Base-by-base conservation (phyloP, 2,113 vertebrate genomes). In the Reinhardtius hippoglossoides region DNA sequence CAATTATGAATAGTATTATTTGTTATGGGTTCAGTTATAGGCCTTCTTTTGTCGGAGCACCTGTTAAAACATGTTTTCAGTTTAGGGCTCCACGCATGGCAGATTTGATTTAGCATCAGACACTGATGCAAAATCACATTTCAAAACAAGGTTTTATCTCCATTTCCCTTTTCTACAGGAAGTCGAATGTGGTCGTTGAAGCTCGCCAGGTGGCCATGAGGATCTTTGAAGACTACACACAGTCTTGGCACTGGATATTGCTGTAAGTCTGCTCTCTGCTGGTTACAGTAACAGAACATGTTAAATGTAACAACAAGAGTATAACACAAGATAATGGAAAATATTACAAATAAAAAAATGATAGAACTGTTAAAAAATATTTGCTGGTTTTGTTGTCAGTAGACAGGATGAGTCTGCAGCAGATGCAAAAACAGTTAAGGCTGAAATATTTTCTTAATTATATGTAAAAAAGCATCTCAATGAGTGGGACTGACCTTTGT, bases 161-260 rank as follows among this genome's bases (percentile, higher is more conserved):
- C 44, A 18, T 65, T 57, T 83, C 15, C 42, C 60, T 59, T 73
- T 79, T 0, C 77, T 24, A 13, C 84, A 99, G 97, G 65, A 95
- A 95, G 56, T 97, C 97, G 24, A 98, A 97, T 2, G 48, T 95
- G 26, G 94, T 96, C 2, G 89, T 96, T 66, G 97, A 98, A 79
- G 88, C 96, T 0, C 92, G 96, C 3, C 95, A 98, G 57, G 87
- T 98, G 74, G 96, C 96, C 78, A 98, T 99, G 98, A 95, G 95
- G 89, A 96, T 99, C 80, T 98, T 99, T 67, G 96, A 99, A 82
- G 98, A 99, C 71, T 98, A 97, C 89, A 98, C 97, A 0, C 95
- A 95, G 7, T 98, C 98, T 5, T 99, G 98, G 98, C 95, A 97
- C 88, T 99, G 97, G 97, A 98, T 99, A 52, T 83, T 98, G 57